Evolutionary conservation across 2,113 vertebrate genomes (phyloP).

Genomic region (Lagopus muta): DNA sequence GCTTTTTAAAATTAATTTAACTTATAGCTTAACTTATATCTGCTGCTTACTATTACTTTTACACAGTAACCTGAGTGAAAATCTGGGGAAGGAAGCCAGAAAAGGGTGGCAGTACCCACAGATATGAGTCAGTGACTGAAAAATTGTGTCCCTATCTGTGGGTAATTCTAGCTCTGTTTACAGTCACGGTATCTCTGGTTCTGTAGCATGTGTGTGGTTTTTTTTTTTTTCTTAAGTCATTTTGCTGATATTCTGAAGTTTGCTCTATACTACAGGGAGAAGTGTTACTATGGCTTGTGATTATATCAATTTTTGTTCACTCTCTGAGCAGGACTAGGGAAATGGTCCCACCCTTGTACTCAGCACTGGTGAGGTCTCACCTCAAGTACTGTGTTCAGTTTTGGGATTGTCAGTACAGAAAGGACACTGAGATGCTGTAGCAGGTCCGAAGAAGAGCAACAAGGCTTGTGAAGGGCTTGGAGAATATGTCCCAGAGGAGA

Average conservation of each 20-base stretch:
- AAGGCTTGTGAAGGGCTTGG: too few species aligned
- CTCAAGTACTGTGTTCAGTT: too few species aligned
- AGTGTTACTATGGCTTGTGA: background rate
- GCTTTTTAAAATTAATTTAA: background rate
- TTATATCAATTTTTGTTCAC: background rate
- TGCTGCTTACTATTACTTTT: background rate
- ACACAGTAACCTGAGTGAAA: background rate
- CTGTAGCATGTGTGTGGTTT: fast-evolving
- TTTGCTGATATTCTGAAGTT: background rate
- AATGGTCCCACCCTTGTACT: too few species aligned
- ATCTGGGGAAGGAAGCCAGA: background rate
- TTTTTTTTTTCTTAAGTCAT: background rate
- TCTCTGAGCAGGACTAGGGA: too few species aligned
- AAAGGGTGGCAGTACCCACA: background rate
- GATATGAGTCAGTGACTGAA: background rate
- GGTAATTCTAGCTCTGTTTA: background rate
- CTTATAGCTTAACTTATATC: background rate
- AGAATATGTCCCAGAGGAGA: too few species aligned
- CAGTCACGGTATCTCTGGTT: background rate
- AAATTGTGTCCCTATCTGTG: background rate
- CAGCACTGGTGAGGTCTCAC: too few species aligned
- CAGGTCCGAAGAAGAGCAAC: too few species aligned
- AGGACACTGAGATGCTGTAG: too few species aligned
- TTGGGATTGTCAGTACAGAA: too few species aligned
- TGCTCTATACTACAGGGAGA: background rate